Evolutionary conservation across 2,113 vertebrate genomes (phyloP).

Genomic region (Dascyllus trimaculatus): DNA sequence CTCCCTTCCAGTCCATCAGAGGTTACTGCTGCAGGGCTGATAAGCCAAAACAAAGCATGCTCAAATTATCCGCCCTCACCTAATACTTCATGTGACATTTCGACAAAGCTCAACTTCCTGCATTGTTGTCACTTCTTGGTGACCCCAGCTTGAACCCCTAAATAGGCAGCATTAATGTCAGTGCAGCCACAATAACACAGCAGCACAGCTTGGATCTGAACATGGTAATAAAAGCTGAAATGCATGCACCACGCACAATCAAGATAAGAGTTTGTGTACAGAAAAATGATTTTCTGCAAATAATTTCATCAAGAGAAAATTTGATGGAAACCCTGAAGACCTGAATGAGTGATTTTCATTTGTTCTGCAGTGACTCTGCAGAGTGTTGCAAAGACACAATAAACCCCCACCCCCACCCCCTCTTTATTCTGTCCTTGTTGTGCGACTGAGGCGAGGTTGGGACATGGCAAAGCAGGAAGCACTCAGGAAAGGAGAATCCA

Average conservation of each 20-base stretch:
- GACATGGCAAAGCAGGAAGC: conserved; percentile 66
- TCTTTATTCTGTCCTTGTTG: conserved; percentile 30
- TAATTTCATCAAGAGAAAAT: not conserved
- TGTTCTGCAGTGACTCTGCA: not conserved
- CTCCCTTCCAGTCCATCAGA: conserved; percentile 58
- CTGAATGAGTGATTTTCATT: not conserved
- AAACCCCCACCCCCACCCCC: not conserved
- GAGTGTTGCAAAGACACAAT: conserved; percentile 26
- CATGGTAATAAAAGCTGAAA: not conserved
- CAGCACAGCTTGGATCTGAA: not conserved
- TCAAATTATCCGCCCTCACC: conserved; percentile 61
- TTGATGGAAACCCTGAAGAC: not conserved
- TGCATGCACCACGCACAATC: not conserved
- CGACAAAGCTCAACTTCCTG: conserved; percentile 67
- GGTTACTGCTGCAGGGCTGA: conserved; percentile 71
- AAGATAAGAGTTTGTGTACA: not conserved
- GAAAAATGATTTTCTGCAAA: not conserved
- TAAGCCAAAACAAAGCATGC: conserved; percentile 79
- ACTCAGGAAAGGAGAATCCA: conserved; percentile 61
- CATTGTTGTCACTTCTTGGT: conserved; percentile 66
- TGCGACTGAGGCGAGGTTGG: conserved; percentile 26
- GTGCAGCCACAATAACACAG: conserved; percentile 14
- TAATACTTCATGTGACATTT: conserved; percentile 74
- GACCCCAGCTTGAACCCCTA: conserved; percentile 63
- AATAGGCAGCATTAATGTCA: conserved; percentile 33